Percentiles rank a stretch among this genome's conserved stretches.
Evolutionary conservation across 2,797 vertebrate species (phyloP).

Genomic region (Eutrigla gurnardus): DNA sequence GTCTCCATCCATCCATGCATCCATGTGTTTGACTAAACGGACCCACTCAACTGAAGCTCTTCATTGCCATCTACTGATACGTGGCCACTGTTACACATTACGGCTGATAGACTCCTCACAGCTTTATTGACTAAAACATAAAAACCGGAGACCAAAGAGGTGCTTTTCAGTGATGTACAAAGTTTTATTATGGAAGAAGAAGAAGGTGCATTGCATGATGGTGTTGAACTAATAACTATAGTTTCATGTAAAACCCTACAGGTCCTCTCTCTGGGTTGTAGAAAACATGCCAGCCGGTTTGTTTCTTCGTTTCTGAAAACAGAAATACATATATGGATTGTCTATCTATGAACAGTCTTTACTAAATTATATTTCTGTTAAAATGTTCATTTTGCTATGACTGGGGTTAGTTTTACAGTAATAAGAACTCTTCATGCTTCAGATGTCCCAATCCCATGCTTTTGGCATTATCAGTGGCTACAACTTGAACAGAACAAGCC

Average conservation of each 20-base stretch:
- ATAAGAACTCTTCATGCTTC: conserved; percentile 53
- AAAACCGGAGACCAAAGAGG: conserved; percentile 1
- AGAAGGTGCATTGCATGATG: conserved; percentile 68
- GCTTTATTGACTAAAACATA: background rate
- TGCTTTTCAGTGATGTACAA: conserved; percentile 67
- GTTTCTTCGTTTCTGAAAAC: conserved; percentile 47
- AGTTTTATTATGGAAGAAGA: conserved; percentile 76
- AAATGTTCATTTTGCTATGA: conserved; percentile 37
- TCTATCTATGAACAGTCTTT: conserved; percentile 25
- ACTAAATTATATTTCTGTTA: conserved; percentile 17
- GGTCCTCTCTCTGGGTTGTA: conserved; percentile 51
- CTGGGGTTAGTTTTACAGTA: conserved; percentile 27
- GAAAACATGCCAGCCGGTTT: conserved; percentile 70
- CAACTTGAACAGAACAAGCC: conserved; percentile 19
- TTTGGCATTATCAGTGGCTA: conserved; percentile 19
- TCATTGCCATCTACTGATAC: conserved; percentile 66
- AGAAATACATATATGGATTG: conserved; percentile 47
- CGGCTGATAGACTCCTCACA: background rate
- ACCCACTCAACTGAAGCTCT: conserved; percentile 30
- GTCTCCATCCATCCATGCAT: background rate
- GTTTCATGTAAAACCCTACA: conserved; percentile 49
- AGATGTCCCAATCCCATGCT: conserved; percentile 42
- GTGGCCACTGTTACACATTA: conserved; percentile 48
- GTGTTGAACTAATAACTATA: conserved; percentile 46
- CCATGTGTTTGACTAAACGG: background rate